Evolutionary conservation across 2,888 invertebrate species (phyloP).

Genomic region (Melinaea marsaeus): DNA sequence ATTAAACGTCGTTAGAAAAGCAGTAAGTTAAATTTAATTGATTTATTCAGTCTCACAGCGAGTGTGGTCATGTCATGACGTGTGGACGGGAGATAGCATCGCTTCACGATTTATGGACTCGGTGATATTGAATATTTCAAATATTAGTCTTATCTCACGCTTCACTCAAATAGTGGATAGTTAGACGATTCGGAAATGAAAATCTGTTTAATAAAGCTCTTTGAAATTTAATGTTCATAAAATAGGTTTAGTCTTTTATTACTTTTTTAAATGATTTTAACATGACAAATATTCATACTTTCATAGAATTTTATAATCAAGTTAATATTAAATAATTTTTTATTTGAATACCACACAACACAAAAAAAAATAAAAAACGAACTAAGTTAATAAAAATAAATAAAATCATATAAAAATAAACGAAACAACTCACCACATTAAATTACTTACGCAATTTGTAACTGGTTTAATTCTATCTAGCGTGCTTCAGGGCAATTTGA

Average conservation of each 20-base stretch:
- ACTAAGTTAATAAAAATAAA: neutral
- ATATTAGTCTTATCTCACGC: constrained; percentile 34
- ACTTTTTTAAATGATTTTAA: too few species aligned
- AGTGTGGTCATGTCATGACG: constrained; percentile 33
- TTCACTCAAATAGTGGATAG: constrained; percentile 14
- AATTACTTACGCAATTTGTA: constrained; percentile 28
- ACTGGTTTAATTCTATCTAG: constrained; percentile 34
- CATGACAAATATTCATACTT: too few species aligned
- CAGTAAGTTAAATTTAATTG: constrained; percentile 22
- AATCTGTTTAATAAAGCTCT: neutral
- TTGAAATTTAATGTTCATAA: neutral
- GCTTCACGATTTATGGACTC: constrained; percentile 36
- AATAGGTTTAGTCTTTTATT: too few species aligned
- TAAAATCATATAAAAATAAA: neutral
- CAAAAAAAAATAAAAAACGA: too few species aligned
- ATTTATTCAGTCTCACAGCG: constrained; percentile 22
- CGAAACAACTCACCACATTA: neutral
- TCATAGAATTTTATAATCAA: too few species aligned
- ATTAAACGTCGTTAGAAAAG: constrained; percentile 1
- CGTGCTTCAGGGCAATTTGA: constrained; percentile 51
- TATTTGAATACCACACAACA: too few species aligned
- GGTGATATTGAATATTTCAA: constrained; percentile 38
- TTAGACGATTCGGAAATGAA: constrained; percentile 6
- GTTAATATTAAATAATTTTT: too few species aligned
- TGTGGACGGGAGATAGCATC: constrained; percentile 36